These are phyloP conservation scores for Chinchilla lanigera DNA, from an alignment of 2,113 vertebrate genomes.

Conservation along the genomic window DNA sequence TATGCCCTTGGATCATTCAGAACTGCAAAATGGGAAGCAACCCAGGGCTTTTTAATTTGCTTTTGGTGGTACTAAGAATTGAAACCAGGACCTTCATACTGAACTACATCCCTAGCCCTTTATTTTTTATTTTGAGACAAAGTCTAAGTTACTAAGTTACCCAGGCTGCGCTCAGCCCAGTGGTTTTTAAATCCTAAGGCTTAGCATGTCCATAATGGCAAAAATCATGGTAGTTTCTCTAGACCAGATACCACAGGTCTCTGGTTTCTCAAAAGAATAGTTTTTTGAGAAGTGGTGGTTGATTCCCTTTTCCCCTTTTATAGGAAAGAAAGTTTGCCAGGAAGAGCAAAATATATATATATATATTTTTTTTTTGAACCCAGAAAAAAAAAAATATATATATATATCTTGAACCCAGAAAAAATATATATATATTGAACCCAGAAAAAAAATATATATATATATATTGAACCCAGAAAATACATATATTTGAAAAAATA, in stretches of 20 bases:
- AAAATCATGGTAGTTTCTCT: slow-evolving; percentile 37
- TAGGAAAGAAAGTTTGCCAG: neutral
- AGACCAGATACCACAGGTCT: neutral
- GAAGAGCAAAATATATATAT: neutral
- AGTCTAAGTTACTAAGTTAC: neutral
- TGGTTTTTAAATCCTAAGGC: neutral
- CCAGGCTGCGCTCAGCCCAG: neutral
- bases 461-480: too few species aligned
- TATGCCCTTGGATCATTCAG: neutral
- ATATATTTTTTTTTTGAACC: too few species aligned
- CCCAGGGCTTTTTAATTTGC: neutral
- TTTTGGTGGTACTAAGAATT: neutral
- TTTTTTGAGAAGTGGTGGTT: slow-evolving; percentile 27
- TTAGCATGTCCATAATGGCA: neutral
- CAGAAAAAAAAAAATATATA: too few species aligned
- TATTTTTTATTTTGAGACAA: neutral
- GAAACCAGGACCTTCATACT: neutral
- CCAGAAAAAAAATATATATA: too few species aligned
- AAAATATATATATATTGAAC: too few species aligned
- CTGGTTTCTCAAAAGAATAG: slow-evolving; percentile 30
- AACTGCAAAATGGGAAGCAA: slow-evolving; percentile 7
- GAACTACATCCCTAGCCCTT: neutral
- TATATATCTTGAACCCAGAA: too few species aligned
- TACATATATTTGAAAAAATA: too few species aligned
- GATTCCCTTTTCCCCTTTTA: neutral